Base-by-base conservation (phyloP, 2,113 vertebrate genomes). In the Tyto alba region DNA sequence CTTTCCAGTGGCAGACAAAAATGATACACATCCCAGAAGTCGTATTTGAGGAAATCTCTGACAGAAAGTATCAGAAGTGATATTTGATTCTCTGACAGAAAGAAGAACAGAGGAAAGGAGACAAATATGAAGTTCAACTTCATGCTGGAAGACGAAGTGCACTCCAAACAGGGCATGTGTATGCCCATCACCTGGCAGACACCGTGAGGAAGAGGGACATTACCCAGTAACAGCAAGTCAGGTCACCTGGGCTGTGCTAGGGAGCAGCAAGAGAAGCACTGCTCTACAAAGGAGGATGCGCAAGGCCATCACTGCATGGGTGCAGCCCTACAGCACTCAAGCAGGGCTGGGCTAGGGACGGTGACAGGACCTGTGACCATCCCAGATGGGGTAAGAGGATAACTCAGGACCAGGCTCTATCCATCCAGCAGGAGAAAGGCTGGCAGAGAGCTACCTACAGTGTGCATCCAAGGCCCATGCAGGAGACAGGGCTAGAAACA, bases 251-350 rank as follows among this genome's bases (percentile, higher is more conserved):
- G 36, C 66, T 34, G 10, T 21, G 20, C 20, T 7, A 20, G 8
- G 32, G 17, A 68, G 16, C 53, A 77, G 53, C 36, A 32, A 20
- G 45, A 13, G 30, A 2, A 1, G 25, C n/a, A 13, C 26, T 21
- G 57, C 40, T 56, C 57, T 8, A 30, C 36, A 27, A 60, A 4
- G 38, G 34, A 62, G 25, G 20, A 16, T 12, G 8, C 27, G 15
- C 19, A 41, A 30, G 48, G 40, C 12, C n/a, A 13, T 7, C 26
- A 16, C 10, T 1, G 1, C 8, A 9, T 8, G 17, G 19, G 10
- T 34, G 62, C 18, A 59, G 19, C 19, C 36, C 69, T 23, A 27
- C 8, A 45, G 22, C 38, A 38, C 19, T 3, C 27, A 41, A 16
- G 38, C 34, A 45, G 18, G 20, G 12, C 25, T 60, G 52, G 29